These are phyloP conservation scores for Eptesicus fuscus DNA, from an alignment of 2,113 vertebrate species.

Conservation along the genomic window DNA sequence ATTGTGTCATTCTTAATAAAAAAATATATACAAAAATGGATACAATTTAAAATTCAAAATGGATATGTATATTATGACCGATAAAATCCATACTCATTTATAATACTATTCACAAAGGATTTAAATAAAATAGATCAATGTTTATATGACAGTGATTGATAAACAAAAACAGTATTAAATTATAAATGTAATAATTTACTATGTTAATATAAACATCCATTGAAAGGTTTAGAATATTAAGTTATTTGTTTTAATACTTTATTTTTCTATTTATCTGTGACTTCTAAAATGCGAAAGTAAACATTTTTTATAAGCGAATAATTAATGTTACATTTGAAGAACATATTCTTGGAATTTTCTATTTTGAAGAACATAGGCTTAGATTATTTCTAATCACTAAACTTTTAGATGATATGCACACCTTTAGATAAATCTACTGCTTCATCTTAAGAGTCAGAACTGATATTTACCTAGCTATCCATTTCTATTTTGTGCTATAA, in stretches of 20 bases:
- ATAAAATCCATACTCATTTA: not conserved
- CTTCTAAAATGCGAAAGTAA: not conserved
- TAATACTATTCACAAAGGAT: not conserved
- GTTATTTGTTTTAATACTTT: not conserved
- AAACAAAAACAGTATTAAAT: not conserved
- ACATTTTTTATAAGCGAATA: not conserved
- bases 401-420: not conserved
- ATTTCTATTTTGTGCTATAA: not conserved
- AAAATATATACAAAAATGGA: not conserved
- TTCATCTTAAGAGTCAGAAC: not conserved
- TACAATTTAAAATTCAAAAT: conserved; percentile 7
- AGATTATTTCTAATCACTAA: conserved; percentile 5
- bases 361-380: not conserved
- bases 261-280: not conserved
- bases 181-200: not conserved
- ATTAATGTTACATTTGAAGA: not conserved
- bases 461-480: not conserved
- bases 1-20: not conserved
- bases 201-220: not conserved
- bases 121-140: not conserved
- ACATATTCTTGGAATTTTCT: not conserved
- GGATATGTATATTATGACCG: not conserved
- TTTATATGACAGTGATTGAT: not conserved
- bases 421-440: not conserved
- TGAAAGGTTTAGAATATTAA: not conserved